A percentile compares a stretch with the other conserved stretches of the same genome.
phyloP scores from a whole-genome alignment of 1,140 invertebrate species.

The Heliconius melpomene region DNA sequence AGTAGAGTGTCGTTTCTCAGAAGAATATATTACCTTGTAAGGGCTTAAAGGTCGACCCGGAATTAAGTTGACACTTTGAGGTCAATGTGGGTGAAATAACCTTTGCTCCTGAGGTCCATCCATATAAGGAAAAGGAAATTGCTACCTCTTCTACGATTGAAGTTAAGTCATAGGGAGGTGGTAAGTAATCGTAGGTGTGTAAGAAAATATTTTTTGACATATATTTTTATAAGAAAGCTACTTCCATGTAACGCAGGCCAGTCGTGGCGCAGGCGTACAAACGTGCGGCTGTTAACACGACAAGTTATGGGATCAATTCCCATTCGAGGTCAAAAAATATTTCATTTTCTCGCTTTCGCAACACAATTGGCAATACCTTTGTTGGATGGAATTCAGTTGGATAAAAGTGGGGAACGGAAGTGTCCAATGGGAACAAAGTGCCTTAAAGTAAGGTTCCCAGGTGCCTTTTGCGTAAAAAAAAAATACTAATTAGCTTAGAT shows the following conservation, averaged over 20 bases:
- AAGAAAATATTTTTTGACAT: too few relatives aligned
- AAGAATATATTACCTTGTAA: slow-evolving; percentile 3
- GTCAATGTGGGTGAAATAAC: neutral
- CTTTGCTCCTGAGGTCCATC: neutral
- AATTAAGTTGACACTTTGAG: slow-evolving; percentile 6
- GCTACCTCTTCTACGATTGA: neutral
- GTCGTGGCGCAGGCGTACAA: too few relatives aligned
- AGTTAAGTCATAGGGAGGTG: neutral
- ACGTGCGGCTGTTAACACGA: too few relatives aligned
- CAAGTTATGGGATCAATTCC: too few relatives aligned
- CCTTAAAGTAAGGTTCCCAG: too few relatives aligned
- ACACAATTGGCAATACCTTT: too few relatives aligned
- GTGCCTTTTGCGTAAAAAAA: neutral
- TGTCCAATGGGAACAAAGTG: too few relatives aligned
- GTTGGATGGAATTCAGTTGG: too few relatives aligned
- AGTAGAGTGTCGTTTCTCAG: neutral
- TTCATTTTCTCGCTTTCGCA: neutral
- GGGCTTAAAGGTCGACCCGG: neutral
- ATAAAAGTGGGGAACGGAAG: too few relatives aligned
- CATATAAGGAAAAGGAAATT: neutral
- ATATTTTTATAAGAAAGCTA: too few relatives aligned
- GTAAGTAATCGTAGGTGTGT: too few relatives aligned
- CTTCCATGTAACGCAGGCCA: too few relatives aligned
- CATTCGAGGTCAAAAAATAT: neutral
- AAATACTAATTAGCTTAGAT: neutral